These are phyloP conservation scores for Collichthys lucidus DNA, from an alignment of 2,113 vertebrate species.

Conservation along the genomic window DNA sequence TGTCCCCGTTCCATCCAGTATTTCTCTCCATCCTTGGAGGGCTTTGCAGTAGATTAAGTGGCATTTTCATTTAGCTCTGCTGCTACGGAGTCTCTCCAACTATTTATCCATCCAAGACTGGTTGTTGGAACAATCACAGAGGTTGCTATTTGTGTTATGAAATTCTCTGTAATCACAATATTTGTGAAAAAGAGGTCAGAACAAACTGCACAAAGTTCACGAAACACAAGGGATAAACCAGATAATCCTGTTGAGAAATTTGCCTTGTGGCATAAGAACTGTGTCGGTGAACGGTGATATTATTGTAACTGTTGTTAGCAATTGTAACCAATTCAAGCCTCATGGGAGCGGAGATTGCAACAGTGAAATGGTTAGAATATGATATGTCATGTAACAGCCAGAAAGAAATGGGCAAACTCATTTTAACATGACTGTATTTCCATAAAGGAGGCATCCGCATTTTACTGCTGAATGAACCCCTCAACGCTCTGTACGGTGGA, in stretches of 20 bases:
- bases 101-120: conserved; percentile 56
- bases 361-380: conserved; percentile 24
- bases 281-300: conserved; percentile 29
- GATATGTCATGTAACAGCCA: conserved; percentile 27
- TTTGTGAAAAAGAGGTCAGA: conserved; percentile 42
- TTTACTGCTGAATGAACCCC: conserved; percentile 1
- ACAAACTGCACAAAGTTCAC: conserved; percentile 32
- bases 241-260: conserved; percentile 47
- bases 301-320: conserved; percentile 45
- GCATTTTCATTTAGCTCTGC: conserved; percentile 67
- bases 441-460: conserved; percentile 14
- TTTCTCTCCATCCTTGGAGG: conserved; percentile 67
- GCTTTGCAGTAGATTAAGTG: conserved; percentile 74
- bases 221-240: conserved; percentile 40
- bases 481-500: background rate
- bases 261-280: conserved; percentile 33
- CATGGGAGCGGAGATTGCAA: conserved; percentile 24
- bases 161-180: conserved; percentile 42
- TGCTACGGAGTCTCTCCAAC: conserved; percentile 56
- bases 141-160: conserved; percentile 54
- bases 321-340: conserved; percentile 49
- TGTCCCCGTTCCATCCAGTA: conserved; percentile 66
- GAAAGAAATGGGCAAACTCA: conserved; percentile 26
- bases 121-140: conserved; percentile 53
- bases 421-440: conserved; percentile 31